Evolutionary conservation across 2,797 vertebrate genomes (phyloP).

Genomic region (Thaleichthys pacificus): DNA sequence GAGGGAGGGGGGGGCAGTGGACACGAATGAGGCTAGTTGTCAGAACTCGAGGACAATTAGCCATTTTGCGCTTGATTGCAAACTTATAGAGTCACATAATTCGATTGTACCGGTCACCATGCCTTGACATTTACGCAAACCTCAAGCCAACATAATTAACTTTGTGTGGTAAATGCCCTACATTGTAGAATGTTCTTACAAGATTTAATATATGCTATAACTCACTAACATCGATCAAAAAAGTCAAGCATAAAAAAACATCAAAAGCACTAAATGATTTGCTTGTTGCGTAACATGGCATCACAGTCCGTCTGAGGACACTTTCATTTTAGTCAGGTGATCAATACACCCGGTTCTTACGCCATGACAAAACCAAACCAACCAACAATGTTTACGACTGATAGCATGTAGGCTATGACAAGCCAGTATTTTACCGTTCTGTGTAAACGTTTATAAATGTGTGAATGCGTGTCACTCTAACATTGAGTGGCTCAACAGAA

Average conservation of each 20-base stretch:
- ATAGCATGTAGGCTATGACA: not conserved
- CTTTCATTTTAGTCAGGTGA: not conserved
- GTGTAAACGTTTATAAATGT: too few species aligned
- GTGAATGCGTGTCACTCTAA: too few species aligned
- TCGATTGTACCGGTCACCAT: constrained; percentile 57
- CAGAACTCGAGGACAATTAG: constrained; percentile 75
- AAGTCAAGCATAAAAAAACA: not conserved
- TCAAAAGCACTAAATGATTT: not conserved
- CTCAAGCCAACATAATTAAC: constrained; percentile 38
- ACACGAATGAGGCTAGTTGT: constrained; percentile 68
- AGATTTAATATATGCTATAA: not conserved
- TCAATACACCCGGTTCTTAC: not conserved
- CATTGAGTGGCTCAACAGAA: not conserved
- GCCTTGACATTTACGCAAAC: constrained; percentile 53
- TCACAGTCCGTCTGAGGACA: not conserved
- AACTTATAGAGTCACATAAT: constrained; percentile 70
- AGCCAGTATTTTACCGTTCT: too few species aligned
- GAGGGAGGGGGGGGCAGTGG: constrained; percentile 28
- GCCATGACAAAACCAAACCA: too few species aligned
- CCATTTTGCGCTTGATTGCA: constrained; percentile 76
- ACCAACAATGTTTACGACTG: not conserved
- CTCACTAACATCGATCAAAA: not conserved
- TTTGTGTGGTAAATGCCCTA: constrained; percentile 11
- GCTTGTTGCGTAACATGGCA: not conserved
- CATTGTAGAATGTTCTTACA: not conserved